These are phyloP conservation scores for Sternarchorhynchus goeldii DNA, from an alignment of 2,797 vertebrate genomes.

Conservation along the genomic window DNA sequence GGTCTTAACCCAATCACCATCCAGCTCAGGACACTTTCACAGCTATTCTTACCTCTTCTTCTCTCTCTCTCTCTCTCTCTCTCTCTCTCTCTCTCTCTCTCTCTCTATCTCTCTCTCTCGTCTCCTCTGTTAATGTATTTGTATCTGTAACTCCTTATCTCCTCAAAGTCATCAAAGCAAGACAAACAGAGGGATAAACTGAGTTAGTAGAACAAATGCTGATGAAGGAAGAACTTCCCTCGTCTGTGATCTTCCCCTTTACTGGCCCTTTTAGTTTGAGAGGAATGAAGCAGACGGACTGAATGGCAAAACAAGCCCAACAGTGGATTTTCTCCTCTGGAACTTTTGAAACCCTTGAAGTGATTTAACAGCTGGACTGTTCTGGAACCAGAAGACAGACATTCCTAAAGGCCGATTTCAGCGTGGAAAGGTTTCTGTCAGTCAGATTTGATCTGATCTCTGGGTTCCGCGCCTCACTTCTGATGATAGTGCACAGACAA, in stretches of 20 bases:
- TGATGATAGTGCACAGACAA: neutral
- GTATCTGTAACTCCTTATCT: neutral
- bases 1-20: constrained; percentile 10
- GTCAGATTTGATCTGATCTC: constrained; percentile 12
- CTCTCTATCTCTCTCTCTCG: too few relatives aligned
- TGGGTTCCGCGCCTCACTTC: neutral
- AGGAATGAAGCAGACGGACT: neutral
- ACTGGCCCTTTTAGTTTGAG: neutral
- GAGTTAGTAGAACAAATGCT: neutral
- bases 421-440: neutral
- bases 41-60: neutral
- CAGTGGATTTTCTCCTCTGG: neutral
- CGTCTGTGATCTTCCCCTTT: neutral
- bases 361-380: neutral
- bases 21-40: neutral
- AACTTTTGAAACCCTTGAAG: neutral
- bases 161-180: neutral
- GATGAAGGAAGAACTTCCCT: neutral
- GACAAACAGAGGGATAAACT: neutral
- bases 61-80: neutral
- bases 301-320: neutral
- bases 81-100: neutral
- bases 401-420: neutral
- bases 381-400: neutral
- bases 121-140: neutral